Base-by-base conservation (phyloP, 2,113 vertebrate genomes). In the Malaclemys terrapin region DNA sequence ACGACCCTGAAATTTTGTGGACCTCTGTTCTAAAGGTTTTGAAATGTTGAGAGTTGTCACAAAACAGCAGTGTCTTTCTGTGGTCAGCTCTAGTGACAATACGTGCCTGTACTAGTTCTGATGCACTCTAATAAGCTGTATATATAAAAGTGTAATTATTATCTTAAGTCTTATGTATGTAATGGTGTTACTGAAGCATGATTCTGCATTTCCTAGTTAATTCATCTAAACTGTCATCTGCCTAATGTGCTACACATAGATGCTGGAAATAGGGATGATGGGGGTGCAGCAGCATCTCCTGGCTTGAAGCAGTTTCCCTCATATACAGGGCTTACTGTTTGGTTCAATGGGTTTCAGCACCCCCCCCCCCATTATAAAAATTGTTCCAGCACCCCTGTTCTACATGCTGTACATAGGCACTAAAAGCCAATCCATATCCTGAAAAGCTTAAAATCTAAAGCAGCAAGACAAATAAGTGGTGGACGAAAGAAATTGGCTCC, bases 381-480 rank as follows among this genome's bases (percentile, higher is more conserved):
- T 5, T 57, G 56, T 27, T 27, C 25, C 56, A 27, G 10, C 25
- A 27, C 4, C 16, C 4, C 62, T 10, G 17, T 35, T 35, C 35
- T 69, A n/a, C 16, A n/a, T n/a, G 17, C 13, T n/a, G 62, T n/a
- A 35, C 35, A 95, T 85, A 79, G 87, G 31, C 57, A 91, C 49
- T 75, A 89, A 79, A 84, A 93, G 56, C 4, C 29, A 53, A 20
- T 72, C 94, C 92, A 84, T 96, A 87, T 65, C 88, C 85, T 22
- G 89, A 95, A 50, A 7, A 10, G 54, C 93, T 95, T 80, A 91
- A 95, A 89, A 93, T 56, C 86, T 79, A 81, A 89, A 92, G n/a
- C 45, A 11, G 83, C n/a, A 69, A 53, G 42, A 89, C 17, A 78
- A 24, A 83, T 56, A 62, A 84, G 27, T 42, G 31, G 53, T n/a